Base-by-base conservation (phyloP, 2,113 vertebrate genomes). In the Trogon melanurus region DNA sequence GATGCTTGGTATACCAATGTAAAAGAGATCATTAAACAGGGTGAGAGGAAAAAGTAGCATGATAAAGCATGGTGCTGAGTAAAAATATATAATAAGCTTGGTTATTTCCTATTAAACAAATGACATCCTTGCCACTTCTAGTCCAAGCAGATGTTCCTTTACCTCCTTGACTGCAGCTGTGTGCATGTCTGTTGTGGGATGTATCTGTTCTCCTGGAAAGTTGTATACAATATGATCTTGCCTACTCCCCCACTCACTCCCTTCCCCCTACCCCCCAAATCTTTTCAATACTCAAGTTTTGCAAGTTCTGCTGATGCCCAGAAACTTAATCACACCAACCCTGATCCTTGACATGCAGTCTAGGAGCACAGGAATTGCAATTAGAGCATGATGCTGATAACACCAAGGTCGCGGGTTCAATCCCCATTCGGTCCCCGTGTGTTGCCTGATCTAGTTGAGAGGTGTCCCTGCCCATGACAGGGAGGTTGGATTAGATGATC, bases 201-300 rank as follows among this genome's bases (percentile, higher is more conserved):
- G 17, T 32, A 11, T 74, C 50, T 70, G 38, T 70, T 64, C 41
- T 75, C 73, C 34, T 38, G 64, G 48, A 38, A 16, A 65, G 7
- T 4, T 75, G 17, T 32, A 7, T 58, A 11, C 6, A n/a, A 3
- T 56, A 36, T 48, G 29, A 32, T 53, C 17, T 6, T 22, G 18
- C 13, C 29, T 9, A 5, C 11, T 48, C 7, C 15, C 9, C 11
- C 15, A 41, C 41, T 41, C 41, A 41, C 41, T 41, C 41, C 41
- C 41, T 41, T 41, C 1, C 14, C 12, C 26, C 19, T 10, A 18
- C 18, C 60, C 3, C 11, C 1, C 45, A 0, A n/a, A 51, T 79
- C 29, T 75, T 72, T 57, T 60, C 22, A 36, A 1, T 51, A 30
- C 27, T 81, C 9, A 20, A 11, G 25, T 56, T 78, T 82, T 74